phyloP scores from a whole-genome alignment of 2,113 vertebrate genomes.

The Heterotilapia buettikoferi region DNA sequence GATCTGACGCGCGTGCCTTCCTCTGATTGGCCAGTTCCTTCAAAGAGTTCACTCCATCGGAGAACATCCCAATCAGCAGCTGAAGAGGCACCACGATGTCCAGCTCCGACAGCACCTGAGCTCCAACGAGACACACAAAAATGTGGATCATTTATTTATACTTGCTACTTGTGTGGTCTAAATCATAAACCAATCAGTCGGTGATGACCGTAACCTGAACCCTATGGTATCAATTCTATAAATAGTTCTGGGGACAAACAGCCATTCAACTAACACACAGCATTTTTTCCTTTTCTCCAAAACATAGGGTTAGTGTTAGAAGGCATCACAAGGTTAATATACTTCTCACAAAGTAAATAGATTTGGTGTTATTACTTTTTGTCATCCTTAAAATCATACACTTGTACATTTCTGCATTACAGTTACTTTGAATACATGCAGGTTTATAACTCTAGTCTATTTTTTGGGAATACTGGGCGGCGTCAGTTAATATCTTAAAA shows the following conservation, averaged over 20 bases:
- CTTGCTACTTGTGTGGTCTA: background rate
- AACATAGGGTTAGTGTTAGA: background rate
- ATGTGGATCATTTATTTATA: background rate
- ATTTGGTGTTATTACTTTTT: background rate
- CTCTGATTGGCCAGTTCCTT: conserved; percentile 97
- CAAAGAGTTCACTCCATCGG: conserved; percentile 96
- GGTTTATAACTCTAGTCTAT: background rate
- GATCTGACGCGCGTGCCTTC: conserved; percentile 82
- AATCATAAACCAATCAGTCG: background rate
- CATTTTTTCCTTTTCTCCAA: background rate
- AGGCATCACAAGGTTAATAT: background rate
- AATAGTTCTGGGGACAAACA: background rate
- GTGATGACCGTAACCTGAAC: background rate
- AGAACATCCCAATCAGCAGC: conserved; percentile 97
- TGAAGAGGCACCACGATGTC: conserved; percentile 97
- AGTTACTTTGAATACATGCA: background rate
- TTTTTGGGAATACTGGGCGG: background rate
- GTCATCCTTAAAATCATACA: background rate
- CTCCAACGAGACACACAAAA: conserved; percentile 9
- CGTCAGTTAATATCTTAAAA: background rate
- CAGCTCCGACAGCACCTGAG: conserved; percentile 91
- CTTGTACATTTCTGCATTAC: background rate
- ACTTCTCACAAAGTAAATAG: background rate
- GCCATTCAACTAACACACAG: background rate
- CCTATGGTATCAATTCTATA: background rate